phyloP scores from a whole-genome alignment of 1,140 invertebrate species.

The Trichomalopsis sarcophagae region DNA sequence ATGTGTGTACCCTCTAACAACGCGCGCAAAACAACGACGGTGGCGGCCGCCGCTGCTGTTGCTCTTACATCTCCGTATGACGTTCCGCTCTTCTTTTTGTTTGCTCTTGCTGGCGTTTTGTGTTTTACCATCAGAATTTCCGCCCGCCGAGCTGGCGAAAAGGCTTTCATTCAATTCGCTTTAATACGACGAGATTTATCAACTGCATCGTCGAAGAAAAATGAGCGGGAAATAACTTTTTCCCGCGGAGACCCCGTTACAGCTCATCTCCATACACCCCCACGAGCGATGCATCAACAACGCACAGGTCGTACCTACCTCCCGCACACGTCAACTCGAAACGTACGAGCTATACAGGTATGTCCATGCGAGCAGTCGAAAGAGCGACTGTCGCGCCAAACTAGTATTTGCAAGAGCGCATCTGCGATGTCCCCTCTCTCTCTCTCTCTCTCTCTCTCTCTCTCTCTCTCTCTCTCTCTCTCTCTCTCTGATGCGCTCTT shows the following conservation, averaged over 20 bases:
- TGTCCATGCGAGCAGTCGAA: not conserved
- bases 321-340: not conserved
- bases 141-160: not conserved
- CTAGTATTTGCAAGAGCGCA: conserved; percentile 7
- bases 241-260: not conserved
- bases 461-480: not conserved
- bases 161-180: not conserved
- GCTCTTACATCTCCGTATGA: conserved; percentile 46
- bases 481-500: not conserved
- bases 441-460: not conserved
- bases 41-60: conserved; percentile 1
- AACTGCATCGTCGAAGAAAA: not conserved
- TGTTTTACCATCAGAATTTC: conserved; percentile 35
- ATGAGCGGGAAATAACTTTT: not conserved
- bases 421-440: not conserved
- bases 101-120: not conserved
- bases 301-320: not conserved
- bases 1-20: conserved; percentile 70
- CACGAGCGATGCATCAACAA: not conserved
- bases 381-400: not conserved
- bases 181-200: not conserved
- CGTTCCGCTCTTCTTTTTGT: conserved; percentile 48
- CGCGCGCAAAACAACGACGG: conserved; percentile 59
- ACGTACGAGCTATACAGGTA: not conserved
- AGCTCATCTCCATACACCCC: not conserved